A percentile compares a stretch with the other conserved stretches of the same genome.
These are phyloP conservation scores for Podiceps cristatus DNA, from an alignment of 2,113 vertebrate species.

Conservation along the genomic window DNA sequence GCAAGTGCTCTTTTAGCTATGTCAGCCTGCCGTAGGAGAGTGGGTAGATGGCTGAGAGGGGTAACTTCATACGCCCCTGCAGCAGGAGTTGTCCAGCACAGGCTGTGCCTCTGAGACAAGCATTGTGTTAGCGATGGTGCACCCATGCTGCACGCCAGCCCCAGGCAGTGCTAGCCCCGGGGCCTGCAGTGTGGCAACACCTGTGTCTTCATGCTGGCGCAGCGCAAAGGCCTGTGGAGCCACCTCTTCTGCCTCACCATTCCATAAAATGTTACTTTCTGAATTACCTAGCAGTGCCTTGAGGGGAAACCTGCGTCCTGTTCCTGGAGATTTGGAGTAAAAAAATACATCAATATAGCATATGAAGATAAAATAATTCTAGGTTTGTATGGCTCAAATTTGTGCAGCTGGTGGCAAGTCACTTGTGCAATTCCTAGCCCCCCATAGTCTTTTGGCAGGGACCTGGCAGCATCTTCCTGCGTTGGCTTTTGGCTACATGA, in stretches of 20 bases:
- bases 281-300: not conserved
- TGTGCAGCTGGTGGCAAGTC: not conserved
- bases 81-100: not conserved
- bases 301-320: accelerated
- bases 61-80: not conserved
- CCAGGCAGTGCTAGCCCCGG: not conserved
- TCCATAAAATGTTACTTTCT: not conserved
- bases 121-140: not conserved
- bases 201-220: accelerated
- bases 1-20: not conserved
- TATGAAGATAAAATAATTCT: not conserved
- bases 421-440: not conserved
- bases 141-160: not conserved
- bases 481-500: not conserved
- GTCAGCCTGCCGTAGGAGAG: not conserved
- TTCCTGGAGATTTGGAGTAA: not conserved
- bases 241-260: not conserved
- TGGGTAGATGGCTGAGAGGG: not conserved
- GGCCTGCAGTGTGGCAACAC: accelerated
- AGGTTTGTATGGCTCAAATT: not conserved
- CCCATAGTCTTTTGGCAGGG: not conserved
- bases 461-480: not conserved
- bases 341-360: not conserved
- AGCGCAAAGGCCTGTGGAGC: not conserved
- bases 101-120: not conserved